These are phyloP conservation scores for Charadrius vociferus DNA, from an alignment of 2,113 vertebrate species.

Conservation along the genomic window DNA sequence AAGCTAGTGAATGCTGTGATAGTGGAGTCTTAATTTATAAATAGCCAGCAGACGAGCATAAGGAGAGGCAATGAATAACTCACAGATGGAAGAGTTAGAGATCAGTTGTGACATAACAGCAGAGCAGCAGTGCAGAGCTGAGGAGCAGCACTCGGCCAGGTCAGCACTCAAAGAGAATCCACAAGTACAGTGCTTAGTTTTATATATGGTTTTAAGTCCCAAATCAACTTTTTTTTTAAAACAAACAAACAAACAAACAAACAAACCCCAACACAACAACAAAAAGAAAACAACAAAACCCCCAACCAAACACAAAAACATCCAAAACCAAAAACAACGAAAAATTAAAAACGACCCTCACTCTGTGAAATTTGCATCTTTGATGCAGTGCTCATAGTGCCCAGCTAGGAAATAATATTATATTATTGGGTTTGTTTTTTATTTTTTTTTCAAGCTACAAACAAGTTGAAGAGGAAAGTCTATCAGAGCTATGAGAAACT, in stretches of 20 bases:
- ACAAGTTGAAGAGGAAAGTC: neutral
- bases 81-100: conserved; percentile 22
- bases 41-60: neutral
- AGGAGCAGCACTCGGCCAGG: neutral
- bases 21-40: conserved; percentile 52
- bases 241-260: neutral
- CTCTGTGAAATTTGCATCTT: neutral
- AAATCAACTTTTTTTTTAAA: neutral
- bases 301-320: too few relatives aligned
- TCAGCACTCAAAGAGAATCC: conserved; percentile 10
- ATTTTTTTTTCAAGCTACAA: neutral
- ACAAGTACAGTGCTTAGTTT: conserved; percentile 19
- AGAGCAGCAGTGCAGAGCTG: neutral
- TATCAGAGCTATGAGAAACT: conserved; percentile 18
- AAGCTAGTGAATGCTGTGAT: conserved; percentile 30
- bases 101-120: conserved; percentile 28
- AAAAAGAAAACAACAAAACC: too few relatives aligned
- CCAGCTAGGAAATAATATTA: conserved; percentile 21
- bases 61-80: conserved; percentile 44
- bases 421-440: neutral
- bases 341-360: neutral
- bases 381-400: neutral
- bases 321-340: neutral
- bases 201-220: neutral
- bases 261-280: too few relatives aligned